Evolutionary conservation across 2,797 vertebrate species (phyloP).

Genomic region (Siniperca undulata): DNA sequence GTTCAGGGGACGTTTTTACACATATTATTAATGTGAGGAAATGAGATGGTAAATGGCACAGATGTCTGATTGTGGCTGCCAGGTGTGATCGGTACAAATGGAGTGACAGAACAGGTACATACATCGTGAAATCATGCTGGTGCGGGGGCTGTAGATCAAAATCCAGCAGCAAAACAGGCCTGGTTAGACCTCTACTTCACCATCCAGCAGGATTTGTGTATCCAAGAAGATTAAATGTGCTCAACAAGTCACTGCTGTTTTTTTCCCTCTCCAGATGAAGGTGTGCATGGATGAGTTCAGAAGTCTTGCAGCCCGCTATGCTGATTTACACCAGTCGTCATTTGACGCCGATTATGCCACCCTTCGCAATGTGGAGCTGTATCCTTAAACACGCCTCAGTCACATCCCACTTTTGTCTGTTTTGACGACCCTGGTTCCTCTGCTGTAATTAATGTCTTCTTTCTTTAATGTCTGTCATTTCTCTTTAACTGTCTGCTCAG

Average conservation of each 20-base stretch:
- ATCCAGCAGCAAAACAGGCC: background rate
- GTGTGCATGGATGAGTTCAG: constrained; percentile 97
- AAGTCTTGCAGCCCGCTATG: constrained; percentile 91
- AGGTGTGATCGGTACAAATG: too few species aligned
- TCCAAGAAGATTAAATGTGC: background rate
- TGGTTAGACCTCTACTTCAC: background rate
- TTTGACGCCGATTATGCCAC: constrained; percentile 97
- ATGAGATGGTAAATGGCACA: background rate
- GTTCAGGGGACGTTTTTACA: background rate
- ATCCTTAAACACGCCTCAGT: constrained; percentile 83
- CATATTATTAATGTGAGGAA: background rate
- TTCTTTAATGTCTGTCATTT: background rate
- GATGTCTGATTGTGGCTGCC: background rate
- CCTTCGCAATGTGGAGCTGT: constrained; percentile 96
- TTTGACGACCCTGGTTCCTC: background rate
- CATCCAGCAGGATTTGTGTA: background rate
- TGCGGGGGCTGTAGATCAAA: background rate
- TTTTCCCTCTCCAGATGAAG: constrained; percentile 89
- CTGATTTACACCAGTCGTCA: constrained; percentile 95
- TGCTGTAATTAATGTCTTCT: background rate
- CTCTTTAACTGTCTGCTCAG: constrained; percentile 85
- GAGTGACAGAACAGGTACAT: background rate
- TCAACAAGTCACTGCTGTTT: background rate
- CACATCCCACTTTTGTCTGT: background rate
- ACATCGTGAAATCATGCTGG: background rate